A percentile compares a stretch with the other conserved stretches of the same genome.
These are phyloP conservation scores for Gortyna flavago DNA, from an alignment of 2,888 invertebrate species.

Conservation along the genomic window DNA sequence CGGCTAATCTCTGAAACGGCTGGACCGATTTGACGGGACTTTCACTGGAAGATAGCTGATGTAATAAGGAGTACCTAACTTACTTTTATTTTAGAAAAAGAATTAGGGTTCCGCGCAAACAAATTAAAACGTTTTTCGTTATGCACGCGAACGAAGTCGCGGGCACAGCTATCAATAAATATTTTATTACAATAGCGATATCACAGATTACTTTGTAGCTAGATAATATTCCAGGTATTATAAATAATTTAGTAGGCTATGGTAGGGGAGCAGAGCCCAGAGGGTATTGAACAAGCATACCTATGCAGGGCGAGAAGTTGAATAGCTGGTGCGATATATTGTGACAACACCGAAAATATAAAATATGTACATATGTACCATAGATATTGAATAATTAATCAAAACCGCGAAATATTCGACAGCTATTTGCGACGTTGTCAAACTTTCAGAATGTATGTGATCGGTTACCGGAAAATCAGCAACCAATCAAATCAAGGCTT, in stretches of 20 bases:
- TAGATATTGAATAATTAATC: not conserved
- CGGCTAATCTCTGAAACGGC: too few relatives aligned
- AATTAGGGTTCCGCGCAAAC: too few relatives aligned
- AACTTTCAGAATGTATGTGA: not conserved
- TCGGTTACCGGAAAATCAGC: not conserved
- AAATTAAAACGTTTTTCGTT: too few relatives aligned
- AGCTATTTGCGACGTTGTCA: not conserved
- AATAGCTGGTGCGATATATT: not conserved
- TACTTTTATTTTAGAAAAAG: too few relatives aligned
- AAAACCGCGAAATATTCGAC: not conserved
- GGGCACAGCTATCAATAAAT: too few relatives aligned
- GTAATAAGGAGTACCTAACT: too few relatives aligned
- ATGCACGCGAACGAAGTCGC: too few relatives aligned
- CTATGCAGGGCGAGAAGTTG: not conserved
- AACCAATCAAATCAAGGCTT: not conserved
- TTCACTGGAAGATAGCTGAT: too few relatives aligned
- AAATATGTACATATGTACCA: not conserved
- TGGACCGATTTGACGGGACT: too few relatives aligned
- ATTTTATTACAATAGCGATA: not conserved
- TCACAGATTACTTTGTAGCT: not conserved
- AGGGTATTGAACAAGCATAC: not conserved
- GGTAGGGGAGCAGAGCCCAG: not conserved
- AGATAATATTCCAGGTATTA: not conserved
- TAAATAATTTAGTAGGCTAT: not conserved
- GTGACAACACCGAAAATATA: not conserved